phyloP scores from a whole-genome alignment of 2,113 vertebrate species.

The Cephalopholis sonnerati region DNA sequence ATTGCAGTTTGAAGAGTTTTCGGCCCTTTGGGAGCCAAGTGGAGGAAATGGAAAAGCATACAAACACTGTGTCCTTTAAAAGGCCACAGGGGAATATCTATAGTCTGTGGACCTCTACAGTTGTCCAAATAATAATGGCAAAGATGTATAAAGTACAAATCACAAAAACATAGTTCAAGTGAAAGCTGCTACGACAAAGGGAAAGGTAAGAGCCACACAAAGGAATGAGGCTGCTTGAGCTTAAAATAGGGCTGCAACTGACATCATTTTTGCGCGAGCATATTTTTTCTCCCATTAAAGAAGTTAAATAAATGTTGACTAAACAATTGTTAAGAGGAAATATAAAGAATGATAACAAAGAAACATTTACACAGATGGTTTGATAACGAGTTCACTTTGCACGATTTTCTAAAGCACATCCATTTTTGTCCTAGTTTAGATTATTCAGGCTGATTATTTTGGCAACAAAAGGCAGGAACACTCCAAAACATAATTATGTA shows the following conservation, averaged over 20 bases:
- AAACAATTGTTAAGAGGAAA: not conserved
- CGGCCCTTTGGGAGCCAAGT: conserved; percentile 54
- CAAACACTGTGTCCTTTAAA: conserved; percentile 48
- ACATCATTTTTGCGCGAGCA: not conserved
- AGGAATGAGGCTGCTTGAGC: not conserved
- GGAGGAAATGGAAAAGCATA: conserved; percentile 68
- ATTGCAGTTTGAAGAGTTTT: conserved; percentile 4
- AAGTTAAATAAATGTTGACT: not conserved
- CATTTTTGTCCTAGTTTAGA: not conserved
- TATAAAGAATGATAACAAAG: not conserved
- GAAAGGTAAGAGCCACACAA: not conserved
- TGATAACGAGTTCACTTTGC: not conserved
- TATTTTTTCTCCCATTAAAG: not conserved
- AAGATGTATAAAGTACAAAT: not conserved
- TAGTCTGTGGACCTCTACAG: not conserved
- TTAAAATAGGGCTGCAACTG: not conserved
- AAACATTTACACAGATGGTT: not conserved
- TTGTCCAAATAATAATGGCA: not conserved
- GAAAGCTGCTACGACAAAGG: not conserved
- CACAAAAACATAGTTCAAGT: not conserved
- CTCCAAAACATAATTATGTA: conserved; percentile 15
- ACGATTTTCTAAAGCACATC: not conserved
- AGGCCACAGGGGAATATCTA: conserved; percentile 1
- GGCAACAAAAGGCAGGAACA: not conserved
- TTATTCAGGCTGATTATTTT: not conserved